Evolutionary conservation across 2,113 vertebrate species (phyloP), one percentile per base, ranked within the genome.

Genomic region (Syngnathus floridae): DNA sequence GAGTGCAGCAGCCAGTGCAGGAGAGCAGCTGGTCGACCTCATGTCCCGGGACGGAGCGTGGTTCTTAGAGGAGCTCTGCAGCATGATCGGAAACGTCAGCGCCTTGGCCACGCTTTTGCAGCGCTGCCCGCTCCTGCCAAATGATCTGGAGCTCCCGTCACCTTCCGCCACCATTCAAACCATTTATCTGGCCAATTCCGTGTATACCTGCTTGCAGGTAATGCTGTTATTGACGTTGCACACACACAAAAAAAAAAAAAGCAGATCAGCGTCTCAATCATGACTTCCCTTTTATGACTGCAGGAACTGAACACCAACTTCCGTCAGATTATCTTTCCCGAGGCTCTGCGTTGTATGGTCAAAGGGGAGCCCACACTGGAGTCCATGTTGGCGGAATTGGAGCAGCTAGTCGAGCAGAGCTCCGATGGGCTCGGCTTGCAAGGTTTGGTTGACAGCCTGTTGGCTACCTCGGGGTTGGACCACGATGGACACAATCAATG

Each of bases 291-390:
- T 55, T 0, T 21, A 0, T 65, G 21, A 19, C 12, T 69, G 5
- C 74, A 99, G 97, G 97, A 99, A 67, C 84, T 99, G 78, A 99
- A 99, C 88, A 93, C 94, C 65, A 99, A 99, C 87, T 99, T 99
- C 87, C 92, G 93, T 64, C 96, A 99, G 92, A 99, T 99, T 73
- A 99, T 99, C 86, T 98, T 98, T 59, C 97, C 96, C 5, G 97
- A 99, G 86, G 95, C 97, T 1, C 91, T 99, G 43, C 90, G 95
- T 66, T 99, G 95, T 65, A 92, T 98, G 84, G 91, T 98, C 74
- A 98, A 98, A 81, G 96, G 93, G 35, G 97, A 99, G 69, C 92
- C 92, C 68, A 99, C 96, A 0, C 90, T 99, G 82, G 95, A 98
- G 86, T 88, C 86, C 69, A 98, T 99, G 96, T 85, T 99, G 66